Evolutionary conservation across 2,888 invertebrate species (phyloP).

Genomic region (Pegoplata infirma): DNA sequence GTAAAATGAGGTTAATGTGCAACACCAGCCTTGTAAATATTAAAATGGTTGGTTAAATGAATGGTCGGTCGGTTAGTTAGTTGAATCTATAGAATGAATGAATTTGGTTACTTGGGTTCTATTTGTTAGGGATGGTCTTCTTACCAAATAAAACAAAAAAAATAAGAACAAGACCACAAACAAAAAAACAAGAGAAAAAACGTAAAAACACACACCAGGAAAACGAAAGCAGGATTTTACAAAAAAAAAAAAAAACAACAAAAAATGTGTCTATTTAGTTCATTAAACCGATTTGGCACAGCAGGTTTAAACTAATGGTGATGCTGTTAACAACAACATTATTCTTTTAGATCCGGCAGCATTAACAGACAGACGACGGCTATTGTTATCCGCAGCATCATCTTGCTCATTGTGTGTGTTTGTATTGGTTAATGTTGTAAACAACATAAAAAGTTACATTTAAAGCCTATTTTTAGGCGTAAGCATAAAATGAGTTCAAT

Average conservation of each 20-base stretch:
- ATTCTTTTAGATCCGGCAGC: background rate
- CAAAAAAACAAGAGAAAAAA: background rate
- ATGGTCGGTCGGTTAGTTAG: background rate
- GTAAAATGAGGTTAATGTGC: conserved; percentile 60
- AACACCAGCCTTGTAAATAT: conserved; percentile 51
- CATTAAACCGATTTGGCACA: conserved; percentile 49
- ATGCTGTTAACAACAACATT: conserved; percentile 31
- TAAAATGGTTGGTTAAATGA: conserved; percentile 20
- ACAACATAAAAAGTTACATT: background rate
- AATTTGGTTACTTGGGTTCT: background rate
- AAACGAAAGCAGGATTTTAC: no score
- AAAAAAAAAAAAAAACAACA: background rate
- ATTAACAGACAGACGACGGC: background rate
- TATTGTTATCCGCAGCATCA: background rate
- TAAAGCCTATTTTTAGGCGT: conserved; percentile 53
- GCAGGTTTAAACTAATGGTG: conserved; percentile 31
- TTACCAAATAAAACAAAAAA: background rate
- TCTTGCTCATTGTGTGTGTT: no score
- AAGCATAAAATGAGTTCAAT: conserved; percentile 53
- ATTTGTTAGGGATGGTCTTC: background rate
- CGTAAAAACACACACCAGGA: background rate
- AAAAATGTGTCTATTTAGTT: conserved; percentile 48
- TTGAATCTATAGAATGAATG: conserved; percentile 16
- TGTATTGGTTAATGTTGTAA: background rate
- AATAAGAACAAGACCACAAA: background rate